Percentiles rank a stretch among this genome's conserved stretches.
phyloP scores from a whole-genome alignment of 2,797 vertebrate genomes.

The Etheostoma perlongum region DNA sequence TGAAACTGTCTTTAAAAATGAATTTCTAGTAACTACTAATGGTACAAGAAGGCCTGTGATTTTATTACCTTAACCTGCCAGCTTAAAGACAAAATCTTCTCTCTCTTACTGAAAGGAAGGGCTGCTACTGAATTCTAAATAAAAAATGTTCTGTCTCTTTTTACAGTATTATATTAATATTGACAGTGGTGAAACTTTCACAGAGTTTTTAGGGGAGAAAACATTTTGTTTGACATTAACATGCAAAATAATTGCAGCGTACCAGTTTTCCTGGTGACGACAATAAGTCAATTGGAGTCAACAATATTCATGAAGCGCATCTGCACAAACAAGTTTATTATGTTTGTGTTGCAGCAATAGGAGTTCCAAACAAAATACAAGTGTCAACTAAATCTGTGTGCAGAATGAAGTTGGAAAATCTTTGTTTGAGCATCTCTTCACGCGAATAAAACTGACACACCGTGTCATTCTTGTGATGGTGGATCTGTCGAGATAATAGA shows the following conservation, averaged over 20 bases:
- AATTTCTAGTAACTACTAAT: neutral
- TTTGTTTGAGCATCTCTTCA: slow-evolving; percentile 4
- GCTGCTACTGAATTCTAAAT: neutral
- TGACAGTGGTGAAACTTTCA: neutral
- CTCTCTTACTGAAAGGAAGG: neutral
- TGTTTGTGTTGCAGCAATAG: slow-evolving; percentile 40
- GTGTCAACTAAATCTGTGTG: slow-evolving; percentile 11
- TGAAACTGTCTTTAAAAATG: slow-evolving; percentile 9
- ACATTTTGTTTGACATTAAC: slow-evolving; percentile 19
- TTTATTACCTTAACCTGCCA: neutral
- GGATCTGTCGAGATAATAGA: slow-evolving; percentile 5
- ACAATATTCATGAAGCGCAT: slow-evolving; percentile 31
- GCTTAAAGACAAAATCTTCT: neutral
- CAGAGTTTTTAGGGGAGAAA: neutral
- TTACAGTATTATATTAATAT: neutral
- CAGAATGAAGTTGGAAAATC: slow-evolving; percentile 2
- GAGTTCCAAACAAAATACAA: slow-evolving; percentile 25
- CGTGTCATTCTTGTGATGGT: neutral
- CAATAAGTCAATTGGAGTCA: slow-evolving; percentile 22
- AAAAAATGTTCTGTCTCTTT: neutral
- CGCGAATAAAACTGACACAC: slow-evolving; percentile 1
- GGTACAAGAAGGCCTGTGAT: neutral
- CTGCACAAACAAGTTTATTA: slow-evolving; percentile 27
- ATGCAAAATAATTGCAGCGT: neutral
- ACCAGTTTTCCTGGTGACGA: slow-evolving; percentile 11